A percentile compares a stretch with the other conserved stretches of the same genome.
Evolutionary conservation across 2,888 invertebrate genomes (phyloP).

Genomic region (Meteorus colon): DNA sequence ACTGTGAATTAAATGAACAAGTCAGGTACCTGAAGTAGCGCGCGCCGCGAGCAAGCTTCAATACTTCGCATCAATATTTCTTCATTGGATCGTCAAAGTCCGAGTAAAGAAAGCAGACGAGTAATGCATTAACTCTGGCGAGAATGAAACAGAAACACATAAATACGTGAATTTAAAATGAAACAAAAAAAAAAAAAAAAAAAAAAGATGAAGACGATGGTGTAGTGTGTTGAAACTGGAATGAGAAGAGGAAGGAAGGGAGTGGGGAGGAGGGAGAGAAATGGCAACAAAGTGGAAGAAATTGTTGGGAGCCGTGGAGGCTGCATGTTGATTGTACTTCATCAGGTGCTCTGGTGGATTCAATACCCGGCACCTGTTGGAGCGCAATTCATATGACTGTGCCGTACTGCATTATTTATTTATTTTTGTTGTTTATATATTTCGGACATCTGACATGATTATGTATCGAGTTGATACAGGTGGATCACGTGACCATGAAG

Average conservation of each 20-base stretch:
- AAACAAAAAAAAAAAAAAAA: too few relatives aligned
- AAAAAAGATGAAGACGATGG: too few relatives aligned
- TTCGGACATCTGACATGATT: too few relatives aligned
- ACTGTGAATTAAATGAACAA: constrained; percentile 79
- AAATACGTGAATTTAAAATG: too few relatives aligned
- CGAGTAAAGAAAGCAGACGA: constrained; percentile 29
- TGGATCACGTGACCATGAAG: too few relatives aligned
- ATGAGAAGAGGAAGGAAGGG: not conserved
- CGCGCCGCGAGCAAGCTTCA: constrained; percentile 82
- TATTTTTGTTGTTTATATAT: not conserved
- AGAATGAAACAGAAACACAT: too few relatives aligned
- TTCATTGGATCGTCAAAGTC: constrained; percentile 29
- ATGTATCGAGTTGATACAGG: too few relatives aligned
- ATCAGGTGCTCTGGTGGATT: constrained; percentile 98
- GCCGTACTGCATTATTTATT: constrained; percentile 63
- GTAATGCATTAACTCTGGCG: not conserved
- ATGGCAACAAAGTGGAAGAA: not conserved
- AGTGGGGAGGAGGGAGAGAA: not conserved
- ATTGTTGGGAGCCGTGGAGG: constrained; percentile 69
- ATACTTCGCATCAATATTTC: constrained; percentile 27
- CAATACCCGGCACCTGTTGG: constrained; percentile 97
- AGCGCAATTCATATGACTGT: constrained; percentile 94
- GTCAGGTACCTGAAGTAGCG: constrained; percentile 99
- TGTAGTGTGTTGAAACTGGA: too few relatives aligned
- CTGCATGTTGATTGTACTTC: constrained; percentile 99